These are phyloP conservation scores for Dyspetes luteomarginatus DNA, from an alignment of 2,888 invertebrate species.

Conservation along the genomic window DNA sequence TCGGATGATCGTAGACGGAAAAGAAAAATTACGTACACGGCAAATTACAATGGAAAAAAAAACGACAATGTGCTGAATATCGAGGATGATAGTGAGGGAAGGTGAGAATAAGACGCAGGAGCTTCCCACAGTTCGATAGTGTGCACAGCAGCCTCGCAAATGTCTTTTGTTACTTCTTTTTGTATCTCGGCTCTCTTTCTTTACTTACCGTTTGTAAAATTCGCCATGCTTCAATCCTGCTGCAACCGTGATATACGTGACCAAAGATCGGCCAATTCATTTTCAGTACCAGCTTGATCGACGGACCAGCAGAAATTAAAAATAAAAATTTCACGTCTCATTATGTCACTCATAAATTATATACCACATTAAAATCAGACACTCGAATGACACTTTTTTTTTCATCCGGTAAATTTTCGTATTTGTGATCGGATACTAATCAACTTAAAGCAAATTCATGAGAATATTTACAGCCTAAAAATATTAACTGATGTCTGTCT, in stretches of 20 bases:
- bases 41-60: constrained; percentile 47
- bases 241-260: constrained; percentile 72
- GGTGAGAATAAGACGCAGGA: constrained; percentile 3
- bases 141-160: not conserved
- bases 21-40: constrained; percentile 59
- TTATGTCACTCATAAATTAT: constrained; percentile 17
- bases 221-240: constrained; percentile 72
- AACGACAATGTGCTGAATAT: constrained; percentile 16
- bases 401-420: not conserved
- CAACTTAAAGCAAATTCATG: too few species aligned
- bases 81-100: constrained; percentile 37
- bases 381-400: not conserved
- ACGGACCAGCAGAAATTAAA: constrained; percentile 17
- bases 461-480: too few species aligned
- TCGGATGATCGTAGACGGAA: too few species aligned
- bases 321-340: constrained; percentile 41
- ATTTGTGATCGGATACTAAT: too few species aligned
- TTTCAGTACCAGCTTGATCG: constrained; percentile 65
- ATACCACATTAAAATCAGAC: not conserved
- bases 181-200: constrained; percentile 68
- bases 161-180: constrained; percentile 71
- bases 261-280: constrained; percentile 39
- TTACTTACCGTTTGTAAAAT: constrained; percentile 67
- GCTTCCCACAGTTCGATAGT: constrained; percentile 75
- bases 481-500: too few species aligned